Base-by-base conservation (phyloP, 2,113 vertebrate genomes). In the Lates calcarifer region DNA sequence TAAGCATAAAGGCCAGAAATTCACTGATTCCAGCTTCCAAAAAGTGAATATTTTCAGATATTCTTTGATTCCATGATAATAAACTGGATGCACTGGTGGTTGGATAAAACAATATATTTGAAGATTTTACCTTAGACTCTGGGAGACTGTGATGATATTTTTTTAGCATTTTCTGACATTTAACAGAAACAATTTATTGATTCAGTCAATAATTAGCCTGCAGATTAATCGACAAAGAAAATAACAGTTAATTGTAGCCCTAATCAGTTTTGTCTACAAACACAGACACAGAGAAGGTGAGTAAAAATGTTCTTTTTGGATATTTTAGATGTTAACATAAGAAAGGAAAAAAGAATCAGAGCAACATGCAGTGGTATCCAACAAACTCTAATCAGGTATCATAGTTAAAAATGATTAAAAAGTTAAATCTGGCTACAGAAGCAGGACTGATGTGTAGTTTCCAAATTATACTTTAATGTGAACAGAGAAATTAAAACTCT, bases 401-500 rank as follows among this genome's bases (percentile, higher is more conserved):
- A 6, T 26, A 1, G 28, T 20, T 29, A 20, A 63, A 53, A 55
- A 11, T 41, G 31, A 7, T 74, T 41, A 7, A 22, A 33, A n/a
- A 29, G n/a, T 70, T 6, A 1, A 29, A 55, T 20, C 24, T 41
- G 11, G 62, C 64, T 15, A 1, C 55, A 31, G 3, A 37, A 67
- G 33, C 61, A 79, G 20, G 10, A 39, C n/a, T n/a, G 51, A 39
- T 55, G 58, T 53, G 7, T 45, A 29, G 22, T 77, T 76, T 69
- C 43, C 53, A 68, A 75, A 22, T 22, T n/a, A 20, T 31, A 13
- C 24, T 71, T 43, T 22, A 39, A 10, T 65, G 47, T 18, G 43
- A 71, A 39, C 28, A 53, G 11, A 58, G 63, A 73, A 67, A 68
- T 55, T 51, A 80, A 79, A 64, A 61, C 61, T 56, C 11, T n/a